Base-by-base conservation (phyloP, 2,113 vertebrate genomes). In the Sigmodon hispidus region DNA sequence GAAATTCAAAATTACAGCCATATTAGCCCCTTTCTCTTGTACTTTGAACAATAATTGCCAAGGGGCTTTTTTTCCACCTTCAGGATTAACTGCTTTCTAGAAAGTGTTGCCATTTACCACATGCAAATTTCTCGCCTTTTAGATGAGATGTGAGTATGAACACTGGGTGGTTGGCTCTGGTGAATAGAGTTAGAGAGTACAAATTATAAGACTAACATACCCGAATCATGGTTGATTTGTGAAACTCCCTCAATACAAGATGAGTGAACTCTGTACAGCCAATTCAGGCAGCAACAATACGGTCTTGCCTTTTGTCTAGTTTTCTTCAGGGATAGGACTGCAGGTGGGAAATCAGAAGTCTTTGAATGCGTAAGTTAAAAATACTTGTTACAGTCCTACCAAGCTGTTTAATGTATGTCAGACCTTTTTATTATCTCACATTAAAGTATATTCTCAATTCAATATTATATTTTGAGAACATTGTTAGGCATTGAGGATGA, bases 121-220 rank as follows among this genome's bases (percentile, higher is more conserved):
- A 98, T 96, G 94, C 63, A 98, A 98, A 98, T 98, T 95, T 97
- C 88, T 94, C 98, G 88, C 97, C 94, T 98, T 97, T 86, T 96
- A 97, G 92, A 97, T 95, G 86, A 95, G 94, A 97, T 48, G 40
- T 97, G 96, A 97, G 97, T 98, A 96, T 97, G 26, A 98, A 76
- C 92, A 84, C 73, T 96, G 95, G 94, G 97, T 96, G 61, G n/a
- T 84, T 98, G 89, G 72, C 89, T 97, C 77, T 93, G 86, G 90
- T 93, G 97, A 98, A 98, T 95, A 97, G 96, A 73, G 65, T 95
- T 93, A 97, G 85, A 97, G 91, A 97, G 67, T 80, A 73, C 61
- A 97, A 98, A 98, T 98, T 98, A 97, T 96, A 95, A 97, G 96
- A 97, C 36, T 97, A 97, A 79, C 34, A 97, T 94, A 97, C 67